phyloP scores from a whole-genome alignment of 2,113 vertebrate genomes.

The Petrocephalus microphthalmus region DNA sequence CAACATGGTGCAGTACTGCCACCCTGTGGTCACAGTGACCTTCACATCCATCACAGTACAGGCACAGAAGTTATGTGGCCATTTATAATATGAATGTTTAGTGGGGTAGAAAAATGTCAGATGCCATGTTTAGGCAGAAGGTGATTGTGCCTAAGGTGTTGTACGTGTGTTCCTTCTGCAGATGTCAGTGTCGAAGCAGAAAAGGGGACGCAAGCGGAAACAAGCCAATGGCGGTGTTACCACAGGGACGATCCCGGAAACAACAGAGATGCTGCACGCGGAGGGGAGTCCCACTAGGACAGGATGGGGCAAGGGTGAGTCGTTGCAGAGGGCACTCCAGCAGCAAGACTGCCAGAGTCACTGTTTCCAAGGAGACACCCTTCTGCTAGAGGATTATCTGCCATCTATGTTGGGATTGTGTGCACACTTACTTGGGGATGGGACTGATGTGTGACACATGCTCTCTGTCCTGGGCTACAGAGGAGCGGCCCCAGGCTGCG shows the following conservation, averaged over 20 bases:
- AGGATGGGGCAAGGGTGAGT: slow-evolving; percentile 41
- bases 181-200: slow-evolving; percentile 74
- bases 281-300: slow-evolving; percentile 69
- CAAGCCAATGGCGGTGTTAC: slow-evolving; percentile 95
- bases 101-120: background rate
- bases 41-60: background rate
- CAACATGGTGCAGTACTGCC: background rate
- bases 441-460: background rate
- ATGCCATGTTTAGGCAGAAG: background rate
- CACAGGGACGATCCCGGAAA: slow-evolving; percentile 96
- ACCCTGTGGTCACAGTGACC: background rate
- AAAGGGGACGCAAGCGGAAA: slow-evolving; percentile 83
- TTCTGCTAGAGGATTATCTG: slow-evolving; percentile 36
- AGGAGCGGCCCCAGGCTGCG: slow-evolving; percentile 69
- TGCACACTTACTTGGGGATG: background rate
- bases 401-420: background rate
- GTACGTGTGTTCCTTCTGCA: slow-evolving; percentile 62
- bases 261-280: slow-evolving; percentile 87
- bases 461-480: background rate
- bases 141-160: background rate
- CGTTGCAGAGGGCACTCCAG: slow-evolving; percentile 40
- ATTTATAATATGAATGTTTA: background rate
- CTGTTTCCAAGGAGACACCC: slow-evolving; percentile 54
- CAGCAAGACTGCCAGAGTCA: slow-evolving; percentile 64
- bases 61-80: background rate